Evolutionary conservation across 2,113 vertebrate genomes (phyloP), one percentile per base, ranked within the genome.

Genomic region (Pachycephala philippinensis): DNA sequence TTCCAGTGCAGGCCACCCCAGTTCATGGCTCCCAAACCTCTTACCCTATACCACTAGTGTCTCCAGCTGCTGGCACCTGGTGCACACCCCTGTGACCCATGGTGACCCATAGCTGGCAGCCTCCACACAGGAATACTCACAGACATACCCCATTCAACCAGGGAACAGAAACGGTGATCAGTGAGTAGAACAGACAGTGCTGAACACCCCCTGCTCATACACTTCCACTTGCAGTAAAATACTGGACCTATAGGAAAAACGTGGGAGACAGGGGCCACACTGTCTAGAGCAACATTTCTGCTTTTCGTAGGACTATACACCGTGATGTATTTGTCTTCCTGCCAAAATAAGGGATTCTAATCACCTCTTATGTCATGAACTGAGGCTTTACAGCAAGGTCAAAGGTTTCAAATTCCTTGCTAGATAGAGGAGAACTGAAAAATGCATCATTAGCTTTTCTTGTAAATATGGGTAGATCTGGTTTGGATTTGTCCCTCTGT

Each of bases 11-110:
- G 5, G 4, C 20, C 35, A 75, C 20, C 57, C 6, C 2, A 54
- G 2, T 6, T n/a, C 0, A 0, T 30, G 14, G 4, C 9, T 85
- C 4, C 17, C 57, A 76, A 30, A 45, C 2, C 3, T 13, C 7
- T 76, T 42, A 15, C 24, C 30, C 16, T 59, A 21, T 54, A 11
- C 8, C 21, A 22, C 30, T 40, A 11, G 4, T 56, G 2, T 45
- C 11, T 71, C 8, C 18, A 8, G 21, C 6, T 54, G 18, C 27
- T 52, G 47, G 13, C 11, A 70, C 3, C 5, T 27, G 12, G 11
- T 31, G 4, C 24, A 15, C 11, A 11, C 3, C 6, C 2, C 28
- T 7, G 1, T n/a, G 49, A 59, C 18, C 9, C 23, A 9, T 12
- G 22, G 31, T 44, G 42, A 63, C 28, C 14, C 12, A 15, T 0